Base-by-base conservation (phyloP, 2,888 invertebrate genomes). In the Drosophila emarginata region DNA sequence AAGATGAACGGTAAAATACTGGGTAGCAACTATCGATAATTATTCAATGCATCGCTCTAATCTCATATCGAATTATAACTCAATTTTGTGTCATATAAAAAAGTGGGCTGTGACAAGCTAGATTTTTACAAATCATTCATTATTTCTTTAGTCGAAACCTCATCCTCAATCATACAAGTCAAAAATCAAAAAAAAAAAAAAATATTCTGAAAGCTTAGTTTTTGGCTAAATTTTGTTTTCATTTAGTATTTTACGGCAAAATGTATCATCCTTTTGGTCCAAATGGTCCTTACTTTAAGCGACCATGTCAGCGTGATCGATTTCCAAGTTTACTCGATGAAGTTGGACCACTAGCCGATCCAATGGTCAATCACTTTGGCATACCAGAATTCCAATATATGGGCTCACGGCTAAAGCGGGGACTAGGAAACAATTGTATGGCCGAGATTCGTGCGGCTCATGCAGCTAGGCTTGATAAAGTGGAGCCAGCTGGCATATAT, bases 231-330 rank as follows among this genome's bases (percentile, higher is more conserved):
- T 18, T 45, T 40, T 37, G 4, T 3, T 40, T 15, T 28, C 28
- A 6, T 28, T 28, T 28, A 52, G 1, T 53, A 5, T 4, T 23
- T 74, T 67, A 58, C 50, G 57, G 64, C 45, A 72, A 77, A 15
- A 79, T 79, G 79, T 64, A 76, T 51, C 23, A 63, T 5, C 53
- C 68, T 0, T 64, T 69, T 53, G 64, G 56, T 1, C 63, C 67
- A 0, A 71, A 62, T 11, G 76, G 77, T 9, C 78, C 78, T 2
- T 77, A 73, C 39, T 73, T 76, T 12, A 66, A 64, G n/a, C 59
- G 64, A 0, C 67, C 64, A 6, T 66, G 68, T 6, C 71, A 71
- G 39, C 67, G 79, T 2, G 67, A 76, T 67, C 65, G 67, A 11
- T 73, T 69, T 2, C 64, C 73, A 9, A 73, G 71, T 4, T 53